A percentile compares a stretch with the other conserved stretches of the same genome.
Conservation (phyloP, 2,888 invertebrate species). For the Chironomus riparius region DNA sequence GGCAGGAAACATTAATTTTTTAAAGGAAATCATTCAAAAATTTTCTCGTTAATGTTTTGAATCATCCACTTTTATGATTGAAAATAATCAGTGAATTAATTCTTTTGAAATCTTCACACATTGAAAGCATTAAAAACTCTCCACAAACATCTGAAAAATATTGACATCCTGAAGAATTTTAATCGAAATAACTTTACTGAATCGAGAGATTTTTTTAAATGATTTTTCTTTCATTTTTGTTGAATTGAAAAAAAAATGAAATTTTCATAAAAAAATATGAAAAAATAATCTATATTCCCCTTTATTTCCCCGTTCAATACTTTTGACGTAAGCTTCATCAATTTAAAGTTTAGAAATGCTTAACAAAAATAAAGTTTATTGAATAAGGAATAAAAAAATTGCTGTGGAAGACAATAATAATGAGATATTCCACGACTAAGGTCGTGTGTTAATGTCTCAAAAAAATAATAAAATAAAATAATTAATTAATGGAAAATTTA, state of each 20-base stretch:
- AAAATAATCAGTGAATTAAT: no score
- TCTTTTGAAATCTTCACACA: background rate
- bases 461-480: background rate
- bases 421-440: background rate
- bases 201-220: background rate
- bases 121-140: slow-evolving; percentile 19
- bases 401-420: slow-evolving; percentile 44
- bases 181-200: background rate
- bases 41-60: no score
- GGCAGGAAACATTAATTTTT: no score
- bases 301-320: slow-evolving; percentile 24
- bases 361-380: background rate
- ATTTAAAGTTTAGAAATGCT: slow-evolving; percentile 1
- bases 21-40: no score
- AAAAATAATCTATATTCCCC: background rate
- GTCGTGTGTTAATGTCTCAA: background rate
- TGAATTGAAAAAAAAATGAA: background rate
- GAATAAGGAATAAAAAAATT: slow-evolving; percentile 34
- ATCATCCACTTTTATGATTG: no score
- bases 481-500: slow-evolving; percentile 6
- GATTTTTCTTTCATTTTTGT: background rate
- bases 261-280: background rate
- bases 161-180: background rate
- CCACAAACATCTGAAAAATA: slow-evolving; percentile 13
- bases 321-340: background rate